Evolutionary conservation across 2,113 vertebrate species (phyloP).

Genomic region (Otolemur garnettii): DNA sequence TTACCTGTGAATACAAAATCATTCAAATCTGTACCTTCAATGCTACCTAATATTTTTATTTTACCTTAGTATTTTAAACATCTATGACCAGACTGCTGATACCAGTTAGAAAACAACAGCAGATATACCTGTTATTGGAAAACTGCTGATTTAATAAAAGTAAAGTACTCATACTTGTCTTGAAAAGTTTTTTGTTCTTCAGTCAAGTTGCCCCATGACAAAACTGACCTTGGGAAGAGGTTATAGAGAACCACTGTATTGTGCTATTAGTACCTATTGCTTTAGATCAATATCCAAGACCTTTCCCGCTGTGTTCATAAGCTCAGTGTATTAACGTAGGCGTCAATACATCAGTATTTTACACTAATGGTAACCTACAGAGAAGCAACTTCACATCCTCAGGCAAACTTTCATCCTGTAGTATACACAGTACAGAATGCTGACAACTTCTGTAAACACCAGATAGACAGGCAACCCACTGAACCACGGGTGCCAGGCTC

Average conservation of each 20-base stretch:
- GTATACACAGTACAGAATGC: constrained; percentile 77
- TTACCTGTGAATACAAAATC: not conserved
- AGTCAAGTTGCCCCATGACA: constrained; percentile 77
- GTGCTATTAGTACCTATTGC: constrained; percentile 81
- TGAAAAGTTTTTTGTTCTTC: constrained; percentile 54
- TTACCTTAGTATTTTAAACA: constrained; percentile 15
- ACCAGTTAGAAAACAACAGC: not conserved
- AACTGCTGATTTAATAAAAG: constrained; percentile 40
- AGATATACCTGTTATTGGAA: not conserved
- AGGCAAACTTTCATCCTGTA: constrained; percentile 78
- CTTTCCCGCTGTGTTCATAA: constrained; percentile 83
- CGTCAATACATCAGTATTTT: constrained; percentile 83
- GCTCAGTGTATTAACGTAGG: constrained; percentile 72
- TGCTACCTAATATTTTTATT: not conserved
- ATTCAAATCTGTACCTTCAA: not conserved
- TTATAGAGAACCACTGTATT: constrained; percentile 80
- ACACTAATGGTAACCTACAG: constrained; percentile 75
- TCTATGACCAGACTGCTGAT: not conserved
- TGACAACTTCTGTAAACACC: constrained; percentile 43
- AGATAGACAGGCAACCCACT: constrained; percentile 36
- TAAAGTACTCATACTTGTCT: constrained; percentile 33
- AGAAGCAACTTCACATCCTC: constrained; percentile 81
- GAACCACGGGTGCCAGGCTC: constrained; percentile 48
- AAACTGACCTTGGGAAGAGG: constrained; percentile 81
- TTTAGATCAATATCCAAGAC: constrained; percentile 84